A percentile compares a stretch with the other conserved stretches of the same genome.
Evolutionary conservation across 30 jellyfish, hydroid and myxozoan genomes (phyloP).

Genomic region (Chironex yamaguchii): DNA sequence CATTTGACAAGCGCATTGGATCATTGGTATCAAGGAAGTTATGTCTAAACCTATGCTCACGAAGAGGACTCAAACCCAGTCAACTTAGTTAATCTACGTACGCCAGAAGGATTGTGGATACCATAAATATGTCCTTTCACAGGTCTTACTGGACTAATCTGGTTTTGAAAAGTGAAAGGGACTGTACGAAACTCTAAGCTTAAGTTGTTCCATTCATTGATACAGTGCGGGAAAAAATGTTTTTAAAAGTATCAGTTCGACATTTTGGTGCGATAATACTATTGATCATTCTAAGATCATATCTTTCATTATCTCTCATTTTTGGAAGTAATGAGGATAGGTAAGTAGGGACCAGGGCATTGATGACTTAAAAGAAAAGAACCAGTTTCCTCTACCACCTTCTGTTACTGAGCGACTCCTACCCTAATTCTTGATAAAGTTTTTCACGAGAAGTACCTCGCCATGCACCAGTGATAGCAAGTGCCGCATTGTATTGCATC

Average conservation of each 20-base stretch:
- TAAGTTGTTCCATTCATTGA: background rate
- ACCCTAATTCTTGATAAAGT: slow-evolving; percentile 46
- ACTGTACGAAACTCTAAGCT: slow-evolving; percentile 8
- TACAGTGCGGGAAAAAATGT: background rate
- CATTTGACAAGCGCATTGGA: slow-evolving; percentile 30
- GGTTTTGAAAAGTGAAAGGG: background rate
- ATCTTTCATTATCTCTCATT: slow-evolving; percentile 15
- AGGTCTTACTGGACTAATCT: slow-evolving; percentile 9
- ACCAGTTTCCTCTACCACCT: slow-evolving; percentile 40
- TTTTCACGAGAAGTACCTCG: slow-evolving; percentile 49
- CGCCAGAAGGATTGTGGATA: slow-evolving; percentile 20
- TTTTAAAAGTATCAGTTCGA: slow-evolving; percentile 27
- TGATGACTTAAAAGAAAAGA: slow-evolving; percentile 16
- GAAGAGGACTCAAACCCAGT: slow-evolving; percentile 43
- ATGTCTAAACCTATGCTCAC: slow-evolving; percentile 9
- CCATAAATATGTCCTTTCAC: slow-evolving; percentile 2
- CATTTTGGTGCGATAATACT: slow-evolving; percentile 26
- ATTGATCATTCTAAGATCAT: slow-evolving; percentile 12
- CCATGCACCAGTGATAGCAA: slow-evolving; percentile 58
- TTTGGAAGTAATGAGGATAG: slow-evolving; percentile 6
- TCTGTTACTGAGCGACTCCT: slow-evolving; percentile 62
- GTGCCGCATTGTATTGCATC: slow-evolving; percentile 62
- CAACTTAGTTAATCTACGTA: slow-evolving; percentile 26
- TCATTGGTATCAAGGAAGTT: slow-evolving; percentile 17
- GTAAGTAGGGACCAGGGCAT: slow-evolving; percentile 50